Conservation (phyloP, 2,797 vertebrate species). For the Phrynocephalus forsythii region DNA sequence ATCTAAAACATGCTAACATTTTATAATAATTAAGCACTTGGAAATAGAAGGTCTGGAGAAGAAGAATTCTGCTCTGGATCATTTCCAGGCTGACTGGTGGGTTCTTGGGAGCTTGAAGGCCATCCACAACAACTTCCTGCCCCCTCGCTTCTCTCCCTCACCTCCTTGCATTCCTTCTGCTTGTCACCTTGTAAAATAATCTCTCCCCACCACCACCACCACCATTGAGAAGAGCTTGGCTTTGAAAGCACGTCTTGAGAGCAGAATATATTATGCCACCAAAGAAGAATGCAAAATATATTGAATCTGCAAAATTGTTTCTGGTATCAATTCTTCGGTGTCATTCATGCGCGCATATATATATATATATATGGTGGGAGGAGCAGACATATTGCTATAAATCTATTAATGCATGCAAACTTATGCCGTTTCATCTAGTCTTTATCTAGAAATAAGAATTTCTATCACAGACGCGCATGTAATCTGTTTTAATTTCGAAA, state of each 20-base stretch:
- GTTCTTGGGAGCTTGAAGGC: not conserved
- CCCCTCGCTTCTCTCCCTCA: not conserved
- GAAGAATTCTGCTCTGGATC: not conserved
- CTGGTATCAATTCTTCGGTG: not conserved
- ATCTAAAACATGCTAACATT: too few relatives aligned
- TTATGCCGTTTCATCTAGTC: not conserved
- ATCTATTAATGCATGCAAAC: slow-evolving; percentile 1
- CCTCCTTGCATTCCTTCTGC: not conserved
- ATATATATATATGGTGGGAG: not conserved
- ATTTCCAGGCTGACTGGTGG: not conserved
- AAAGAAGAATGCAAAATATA: not conserved
- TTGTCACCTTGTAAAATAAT: not conserved
- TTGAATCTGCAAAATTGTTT: not conserved
- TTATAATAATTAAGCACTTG: too few relatives aligned
- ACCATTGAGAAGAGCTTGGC: not conserved
- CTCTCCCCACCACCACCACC: not conserved
- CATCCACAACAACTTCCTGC: not conserved
- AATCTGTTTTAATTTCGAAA: too few relatives aligned
- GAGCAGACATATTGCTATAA: not conserved
- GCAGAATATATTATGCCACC: slow-evolving; percentile 10
- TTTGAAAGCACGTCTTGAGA: not conserved
- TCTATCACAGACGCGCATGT: not conserved
- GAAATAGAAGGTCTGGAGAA: not conserved
- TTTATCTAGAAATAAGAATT: not conserved
- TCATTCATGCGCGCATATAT: not conserved